Evolutionary conservation across 2,888 invertebrate species (phyloP).

Genomic region (Laothoe populi): DNA sequence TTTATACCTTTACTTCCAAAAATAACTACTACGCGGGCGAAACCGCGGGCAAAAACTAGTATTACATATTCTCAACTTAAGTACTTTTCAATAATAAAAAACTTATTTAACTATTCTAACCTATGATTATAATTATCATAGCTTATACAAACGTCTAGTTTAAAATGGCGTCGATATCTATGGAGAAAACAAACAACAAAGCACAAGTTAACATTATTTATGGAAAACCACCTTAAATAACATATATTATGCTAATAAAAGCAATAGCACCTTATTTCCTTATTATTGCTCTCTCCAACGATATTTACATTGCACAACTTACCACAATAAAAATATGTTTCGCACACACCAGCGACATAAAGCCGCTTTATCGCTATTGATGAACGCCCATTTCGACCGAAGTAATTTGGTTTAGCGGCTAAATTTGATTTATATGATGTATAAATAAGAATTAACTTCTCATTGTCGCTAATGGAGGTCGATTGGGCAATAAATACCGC

Average conservation of each 20-base stretch:
- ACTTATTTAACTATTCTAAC: too few relatives aligned
- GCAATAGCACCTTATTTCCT: constrained; percentile 38
- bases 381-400: constrained; percentile 40
- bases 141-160: too few relatives aligned
- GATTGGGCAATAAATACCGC: constrained; percentile 42
- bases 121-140: too few relatives aligned
- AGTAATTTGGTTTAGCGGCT: constrained; percentile 41
- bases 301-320: constrained; percentile 57
- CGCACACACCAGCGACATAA: constrained; percentile 51
- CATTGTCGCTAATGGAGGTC: constrained; percentile 48
- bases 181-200: background rate
- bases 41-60: too few relatives aligned
- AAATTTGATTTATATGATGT: constrained; percentile 56
- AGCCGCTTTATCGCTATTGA: constrained; percentile 49
- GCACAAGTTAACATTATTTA: background rate
- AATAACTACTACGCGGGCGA: too few relatives aligned
- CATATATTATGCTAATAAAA: constrained; percentile 33
- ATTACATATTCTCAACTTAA: too few relatives aligned
- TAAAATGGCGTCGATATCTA: too few relatives aligned
- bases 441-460: constrained; percentile 55
- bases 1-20: too few relatives aligned
- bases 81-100: too few relatives aligned
- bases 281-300: constrained; percentile 18
- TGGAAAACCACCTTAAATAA: background rate
- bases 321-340: constrained; percentile 55